Base-by-base conservation (phyloP, 35 echinoderm and acorn worm species). In the Lytechinus pictus region DNA sequence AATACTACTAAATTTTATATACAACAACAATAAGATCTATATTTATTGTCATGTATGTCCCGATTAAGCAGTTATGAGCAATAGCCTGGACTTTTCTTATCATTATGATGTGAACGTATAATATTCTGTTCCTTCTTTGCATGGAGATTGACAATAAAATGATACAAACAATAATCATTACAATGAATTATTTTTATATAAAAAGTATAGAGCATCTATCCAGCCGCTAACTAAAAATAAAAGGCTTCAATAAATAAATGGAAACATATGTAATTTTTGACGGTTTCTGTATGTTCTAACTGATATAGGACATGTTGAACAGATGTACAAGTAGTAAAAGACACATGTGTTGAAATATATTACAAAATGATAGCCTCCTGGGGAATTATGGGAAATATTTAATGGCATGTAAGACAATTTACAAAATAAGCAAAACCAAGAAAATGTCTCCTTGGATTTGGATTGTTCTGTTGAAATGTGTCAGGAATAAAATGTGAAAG, bases 361-460 rank as follows among this genome's bases (percentile, higher is more conserved):
- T 79, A 79, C 66, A 79, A 79, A 79, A 79, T 79, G 21, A 79
- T 79, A 79, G 66, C 21, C 21, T 24, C 21, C 21, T 5, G 19
- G 66, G 66, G 66, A 79, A 79, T 79, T 24, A 1, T 24, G 66
- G 66, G 21, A 79, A 79, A 79, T 79, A 14, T 79, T 79, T 79
- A 24, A 79, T 79, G 66, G 66, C 66, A n/a, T 79, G 66, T 79
- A 79, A 24, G 66, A 79, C 66, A 79, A 79, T 79, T 79, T 79
- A 79, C 66, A 79, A 79, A 79, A 79, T 79, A 79, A 79, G 66
- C 66, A 79, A 79, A 79, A 44, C 33, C 13, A 79, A 79, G 19
- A 79, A n/a, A 79, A 24, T 8, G 19, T 79, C 19, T 24, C 66
- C 66, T 79, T 79, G 66, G n/a, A 79, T 5, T 79, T 79, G 7